Conservation (phyloP, 2,113 vertebrate species). For the Misgurnus anguillicaudatus region DNA sequence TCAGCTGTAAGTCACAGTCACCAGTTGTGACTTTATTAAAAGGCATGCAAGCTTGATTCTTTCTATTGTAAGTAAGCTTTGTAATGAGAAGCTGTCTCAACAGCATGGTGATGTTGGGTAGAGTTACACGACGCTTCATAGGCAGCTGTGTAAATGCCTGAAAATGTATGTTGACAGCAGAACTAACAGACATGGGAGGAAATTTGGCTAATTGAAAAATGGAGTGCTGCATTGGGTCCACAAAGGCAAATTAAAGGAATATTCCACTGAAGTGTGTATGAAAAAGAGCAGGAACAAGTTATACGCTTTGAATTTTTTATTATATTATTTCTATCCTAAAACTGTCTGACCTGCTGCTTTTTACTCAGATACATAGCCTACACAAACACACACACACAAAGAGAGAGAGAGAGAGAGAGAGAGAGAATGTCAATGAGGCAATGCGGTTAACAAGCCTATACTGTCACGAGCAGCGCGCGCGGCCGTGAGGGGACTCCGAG, state of each 20-base stretch:
- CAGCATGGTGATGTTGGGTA: background rate
- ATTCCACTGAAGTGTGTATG: background rate
- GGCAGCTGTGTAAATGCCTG: conserved; percentile 5
- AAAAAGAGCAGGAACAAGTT: no score
- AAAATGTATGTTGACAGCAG: conserved; percentile 7
- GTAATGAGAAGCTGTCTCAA: conserved; percentile 6
- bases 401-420: background rate
- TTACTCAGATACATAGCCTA: background rate
- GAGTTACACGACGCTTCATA: background rate
- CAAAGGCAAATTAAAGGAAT: conserved; percentile 10
- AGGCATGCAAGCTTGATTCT: conserved; percentile 7
- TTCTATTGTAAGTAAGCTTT: background rate
- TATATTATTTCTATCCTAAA: no score
- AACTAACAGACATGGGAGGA: conserved; percentile 11
- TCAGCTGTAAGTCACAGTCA: conserved; percentile 26
- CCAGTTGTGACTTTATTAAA: conserved; percentile 22
- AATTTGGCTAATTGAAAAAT: background rate
- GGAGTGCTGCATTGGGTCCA: no score
- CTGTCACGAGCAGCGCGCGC: conserved; percentile 28
- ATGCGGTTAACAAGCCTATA: background rate
- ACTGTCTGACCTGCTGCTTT: no score
- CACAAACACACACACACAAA: background rate
- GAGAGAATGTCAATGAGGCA: background rate
- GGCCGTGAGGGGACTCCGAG: conserved; percentile 14
- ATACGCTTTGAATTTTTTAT: no score